Percentiles rank a stretch among this genome's conserved stretches.
Evolutionary conservation across 2,113 vertebrate species (phyloP).

Genomic region (Oenanthe oenanthe): DNA sequence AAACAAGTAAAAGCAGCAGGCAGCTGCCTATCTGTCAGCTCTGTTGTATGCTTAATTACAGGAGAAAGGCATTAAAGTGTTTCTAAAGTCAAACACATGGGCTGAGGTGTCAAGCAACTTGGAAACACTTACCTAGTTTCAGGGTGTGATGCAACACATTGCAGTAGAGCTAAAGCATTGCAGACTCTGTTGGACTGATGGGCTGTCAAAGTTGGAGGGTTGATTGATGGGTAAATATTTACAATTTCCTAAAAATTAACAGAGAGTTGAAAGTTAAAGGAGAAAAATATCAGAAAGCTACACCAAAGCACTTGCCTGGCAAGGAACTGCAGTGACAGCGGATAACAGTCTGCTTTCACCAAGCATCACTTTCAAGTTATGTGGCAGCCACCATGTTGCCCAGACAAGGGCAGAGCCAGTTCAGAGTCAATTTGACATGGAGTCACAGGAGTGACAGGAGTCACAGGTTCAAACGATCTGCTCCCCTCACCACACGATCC

Average conservation of each 20-base stretch:
- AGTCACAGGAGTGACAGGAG: background rate
- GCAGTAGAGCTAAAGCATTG: slow-evolving; percentile 93
- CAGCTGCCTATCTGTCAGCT: background rate
- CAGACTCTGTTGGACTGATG: slow-evolving; percentile 98
- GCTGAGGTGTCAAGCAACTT: background rate
- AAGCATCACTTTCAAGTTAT: background rate
- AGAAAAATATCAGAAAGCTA: background rate
- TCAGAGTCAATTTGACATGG: background rate
- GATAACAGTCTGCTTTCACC: background rate
- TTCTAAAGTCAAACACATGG: background rate
- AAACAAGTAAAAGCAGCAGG: background rate
- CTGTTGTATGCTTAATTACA: background rate
- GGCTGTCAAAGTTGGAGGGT: slow-evolving; percentile 94
- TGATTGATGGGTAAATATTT: slow-evolving; percentile 99
- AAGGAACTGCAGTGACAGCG: background rate
- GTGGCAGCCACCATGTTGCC: accelerated
- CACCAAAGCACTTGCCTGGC: background rate
- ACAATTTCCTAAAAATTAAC: slow-evolving; percentile 89
- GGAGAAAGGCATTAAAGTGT: background rate
- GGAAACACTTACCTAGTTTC: slow-evolving; percentile 86
- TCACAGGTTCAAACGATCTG: background rate
- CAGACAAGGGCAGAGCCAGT: background rate
- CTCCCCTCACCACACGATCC: background rate
- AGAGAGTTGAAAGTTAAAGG: background rate
- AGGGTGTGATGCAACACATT: slow-evolving; percentile 96